These are phyloP conservation scores for Gulo gulo DNA, from an alignment of 2,113 vertebrate species.

Conservation along the genomic window DNA sequence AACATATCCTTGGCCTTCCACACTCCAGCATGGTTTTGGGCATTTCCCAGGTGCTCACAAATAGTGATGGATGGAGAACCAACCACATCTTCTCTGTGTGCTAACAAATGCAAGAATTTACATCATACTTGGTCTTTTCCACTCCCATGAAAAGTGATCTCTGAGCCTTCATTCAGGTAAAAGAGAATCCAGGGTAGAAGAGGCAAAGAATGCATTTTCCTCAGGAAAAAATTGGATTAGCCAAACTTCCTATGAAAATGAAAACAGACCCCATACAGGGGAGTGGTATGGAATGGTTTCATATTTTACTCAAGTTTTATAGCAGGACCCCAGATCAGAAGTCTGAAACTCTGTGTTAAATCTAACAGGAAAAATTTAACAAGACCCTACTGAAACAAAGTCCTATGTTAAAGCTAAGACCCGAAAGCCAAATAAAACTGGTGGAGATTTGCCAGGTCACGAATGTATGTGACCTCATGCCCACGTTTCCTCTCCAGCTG, in stretches of 20 bases:
- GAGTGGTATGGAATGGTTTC: background rate
- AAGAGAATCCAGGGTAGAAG: background rate
- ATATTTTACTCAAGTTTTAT: background rate
- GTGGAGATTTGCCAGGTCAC: background rate
- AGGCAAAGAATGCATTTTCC: background rate
- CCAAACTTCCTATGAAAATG: background rate
- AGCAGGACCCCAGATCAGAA: background rate
- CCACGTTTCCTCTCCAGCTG: background rate
- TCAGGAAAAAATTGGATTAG: background rate
- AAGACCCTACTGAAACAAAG: background rate
- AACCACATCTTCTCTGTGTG: background rate
- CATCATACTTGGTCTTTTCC: background rate
- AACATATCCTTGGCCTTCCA: background rate
- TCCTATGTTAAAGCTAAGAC: background rate
- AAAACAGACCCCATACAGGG: background rate
- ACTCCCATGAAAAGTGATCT: background rate
- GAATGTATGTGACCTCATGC: background rate
- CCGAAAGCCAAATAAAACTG: background rate
- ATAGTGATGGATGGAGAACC: background rate
- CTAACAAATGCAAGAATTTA: background rate
- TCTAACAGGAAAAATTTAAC: background rate
- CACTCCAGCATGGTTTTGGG: background rate
- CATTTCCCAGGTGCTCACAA: background rate
- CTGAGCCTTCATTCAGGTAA: background rate
- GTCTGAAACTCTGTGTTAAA: background rate